Percentiles rank a stretch among this genome's conserved stretches.
These are phyloP conservation scores for Nyleta sp. DNA, from an alignment of 2,888 invertebrate species.

Conservation along the genomic window DNA sequence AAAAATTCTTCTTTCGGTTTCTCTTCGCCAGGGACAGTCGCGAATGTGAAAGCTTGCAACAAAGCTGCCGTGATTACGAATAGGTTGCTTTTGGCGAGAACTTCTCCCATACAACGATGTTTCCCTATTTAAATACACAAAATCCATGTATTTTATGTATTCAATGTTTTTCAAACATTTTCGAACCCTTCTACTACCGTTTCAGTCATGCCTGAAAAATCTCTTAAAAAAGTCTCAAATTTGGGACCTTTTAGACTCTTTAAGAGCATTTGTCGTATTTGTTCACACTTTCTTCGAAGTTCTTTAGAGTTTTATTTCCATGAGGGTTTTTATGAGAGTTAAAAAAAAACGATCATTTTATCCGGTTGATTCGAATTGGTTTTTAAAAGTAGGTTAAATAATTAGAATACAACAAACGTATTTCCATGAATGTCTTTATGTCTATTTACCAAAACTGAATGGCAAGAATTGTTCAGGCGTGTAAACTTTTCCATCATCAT, in stretches of 20 bases:
- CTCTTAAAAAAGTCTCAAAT: no score
- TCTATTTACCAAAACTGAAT: conserved; percentile 87
- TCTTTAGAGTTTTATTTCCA: no score
- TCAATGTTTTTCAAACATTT: no score
- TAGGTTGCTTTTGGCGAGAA: conserved; percentile 89
- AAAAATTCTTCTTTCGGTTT: conserved; percentile 87
- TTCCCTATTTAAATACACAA: conserved; percentile 81
- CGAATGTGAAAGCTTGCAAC: conserved; percentile 89
- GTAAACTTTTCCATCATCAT: conserved; percentile 84
- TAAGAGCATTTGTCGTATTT: no score
- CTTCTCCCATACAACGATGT: conserved; percentile 92
- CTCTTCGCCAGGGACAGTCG: conserved; percentile 86
- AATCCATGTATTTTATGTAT: not conserved
- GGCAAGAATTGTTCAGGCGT: conserved; percentile 89
- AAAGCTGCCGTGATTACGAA: conserved; percentile 90
- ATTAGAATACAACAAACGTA: not conserved
- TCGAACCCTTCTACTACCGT: no score
- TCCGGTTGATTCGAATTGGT: not conserved
- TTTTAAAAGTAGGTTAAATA: not conserved
- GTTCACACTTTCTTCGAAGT: no score
- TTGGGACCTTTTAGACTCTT: no score
- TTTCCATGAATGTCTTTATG: not conserved
- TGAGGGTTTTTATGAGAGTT: no score
- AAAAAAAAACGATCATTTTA: not conserved
- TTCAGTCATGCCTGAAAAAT: no score